Evolutionary conservation across 2,888 invertebrate species (phyloP).

Genomic region (Philereme vetulata): DNA sequence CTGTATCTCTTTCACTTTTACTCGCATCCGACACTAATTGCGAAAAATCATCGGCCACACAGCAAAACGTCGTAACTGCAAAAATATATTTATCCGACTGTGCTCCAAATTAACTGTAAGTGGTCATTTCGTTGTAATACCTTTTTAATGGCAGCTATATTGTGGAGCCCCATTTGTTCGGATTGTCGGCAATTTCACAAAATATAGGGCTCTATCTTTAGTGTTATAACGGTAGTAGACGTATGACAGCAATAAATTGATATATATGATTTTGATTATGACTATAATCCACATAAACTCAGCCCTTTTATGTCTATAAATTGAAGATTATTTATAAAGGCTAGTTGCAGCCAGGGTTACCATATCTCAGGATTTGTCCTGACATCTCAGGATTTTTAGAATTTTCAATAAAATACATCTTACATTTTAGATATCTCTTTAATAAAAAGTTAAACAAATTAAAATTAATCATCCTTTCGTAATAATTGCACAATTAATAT

Average conservation of each 20-base stretch:
- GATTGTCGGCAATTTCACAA: conserved; percentile 34
- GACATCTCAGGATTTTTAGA: too few relatives aligned
- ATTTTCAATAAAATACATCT: too few relatives aligned
- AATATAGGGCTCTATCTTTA: conserved; percentile 32
- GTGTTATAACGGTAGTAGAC: conserved; percentile 16
- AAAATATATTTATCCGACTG: conserved; percentile 31
- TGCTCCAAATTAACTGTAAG: conserved; percentile 30
- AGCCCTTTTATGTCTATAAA: too few relatives aligned
- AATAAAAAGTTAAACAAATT: too few relatives aligned
- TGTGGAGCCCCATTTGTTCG: conserved; percentile 42
- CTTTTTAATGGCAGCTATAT: conserved; percentile 51
- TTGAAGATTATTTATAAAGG: too few relatives aligned
- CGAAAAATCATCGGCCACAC: conserved; percentile 3
- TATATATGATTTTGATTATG: not conserved
- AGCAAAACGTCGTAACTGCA: conserved; percentile 29
- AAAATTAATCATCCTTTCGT: too few relatives aligned
- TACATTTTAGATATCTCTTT: too few relatives aligned
- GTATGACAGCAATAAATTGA: not conserved
- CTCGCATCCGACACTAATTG: not conserved
- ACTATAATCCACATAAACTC: too few relatives aligned
- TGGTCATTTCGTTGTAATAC: conserved; percentile 48
- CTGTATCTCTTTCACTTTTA: too few relatives aligned
- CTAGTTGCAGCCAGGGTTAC: too few relatives aligned
- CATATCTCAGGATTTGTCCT: too few relatives aligned
- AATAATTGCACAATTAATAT: too few relatives aligned